Evolutionary conservation across 2,113 vertebrate genomes (phyloP), one percentile per base, ranked within the genome.

Genomic region (Choloepus hoffmanni): DNA sequence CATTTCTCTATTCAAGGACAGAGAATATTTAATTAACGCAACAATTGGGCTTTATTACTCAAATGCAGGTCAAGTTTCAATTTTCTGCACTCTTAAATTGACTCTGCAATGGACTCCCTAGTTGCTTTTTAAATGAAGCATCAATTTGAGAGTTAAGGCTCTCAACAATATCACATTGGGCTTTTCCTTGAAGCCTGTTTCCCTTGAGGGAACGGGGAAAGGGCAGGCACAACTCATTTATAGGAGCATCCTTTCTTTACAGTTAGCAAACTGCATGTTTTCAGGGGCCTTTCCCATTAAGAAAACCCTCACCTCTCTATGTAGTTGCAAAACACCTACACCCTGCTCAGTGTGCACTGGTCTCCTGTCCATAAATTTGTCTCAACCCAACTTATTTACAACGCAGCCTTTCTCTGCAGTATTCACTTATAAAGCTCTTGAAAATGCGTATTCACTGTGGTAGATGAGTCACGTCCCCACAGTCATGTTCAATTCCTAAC

Each of bases 41-140:
- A 14, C 5, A 73, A 76, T 12, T 10, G 4, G 24, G 88, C 30
- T 33, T 93, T 90, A 94, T 55, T 45, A 60, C 53, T 94, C 30
- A 95, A 76, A 7, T 45, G 26, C 43, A 82, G 14, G 43, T 82
- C 88, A 73, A 7, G 10, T 26, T 86, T 9, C 43, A 2, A 48
- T 89, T 93, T 72, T 95, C 87, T 62, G 72, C 50, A 45, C 13
- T 48, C 85, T 94, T 94, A 95, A 87, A 95, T 33, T 77, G 1
- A n/a, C 23, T 73, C 9, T 83, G 4, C 95, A 88, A 70, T 85
- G 45, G 60, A 24, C 83, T 87, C 43, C 86, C 74, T 88, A 74
- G 90, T 15, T 77, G 28, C 63, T 76, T 79, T 78, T 78, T 36
- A 77, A 10, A 19, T 15, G 26, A 78, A 79, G 86, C 0, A 3